A percentile compares a stretch with the other conserved stretches of the same genome.
Conservation (phyloP, 2,888 invertebrate species). For the Syrphus vitripennis region DNA sequence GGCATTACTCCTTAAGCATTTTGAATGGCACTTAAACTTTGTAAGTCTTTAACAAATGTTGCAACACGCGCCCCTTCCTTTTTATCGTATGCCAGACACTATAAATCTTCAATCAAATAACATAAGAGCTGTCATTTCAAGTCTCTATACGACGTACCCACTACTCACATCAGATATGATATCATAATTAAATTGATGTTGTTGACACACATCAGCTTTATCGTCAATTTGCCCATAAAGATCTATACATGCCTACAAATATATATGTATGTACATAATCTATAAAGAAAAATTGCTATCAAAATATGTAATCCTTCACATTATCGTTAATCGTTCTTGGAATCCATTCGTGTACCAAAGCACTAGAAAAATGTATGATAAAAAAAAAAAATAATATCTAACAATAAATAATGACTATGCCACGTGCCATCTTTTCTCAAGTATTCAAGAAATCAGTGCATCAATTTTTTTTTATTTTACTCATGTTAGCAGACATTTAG, state of each 20-base stretch:
- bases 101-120: neutral
- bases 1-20: neutral
- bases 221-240: constrained; percentile 14
- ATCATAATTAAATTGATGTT: constrained; percentile 68
- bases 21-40: neutral
- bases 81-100: neutral
- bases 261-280: neutral
- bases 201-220: constrained; percentile 41
- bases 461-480: constrained; percentile 32
- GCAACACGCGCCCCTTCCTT: constrained; percentile 4
- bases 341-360: neutral
- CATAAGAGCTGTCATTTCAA: neutral
- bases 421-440: constrained; percentile 55
- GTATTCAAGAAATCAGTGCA: constrained; percentile 17
- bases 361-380: neutral
- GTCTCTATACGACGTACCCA: too few species aligned
- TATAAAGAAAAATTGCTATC: constrained; percentile 2
- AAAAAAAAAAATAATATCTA: neutral
- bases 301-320: constrained; percentile 43
- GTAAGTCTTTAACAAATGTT: constrained; percentile 12
- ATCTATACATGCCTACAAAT: too few species aligned
- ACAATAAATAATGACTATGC: constrained; percentile 44
- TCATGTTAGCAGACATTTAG: constrained; percentile 37
- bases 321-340: neutral
- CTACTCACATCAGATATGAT: constrained; percentile 35